Evolutionary conservation across 2,797 vertebrate genomes (phyloP), one percentile per base, ranked within the genome.

Genomic region (Acanthurus lineatus): DNA sequence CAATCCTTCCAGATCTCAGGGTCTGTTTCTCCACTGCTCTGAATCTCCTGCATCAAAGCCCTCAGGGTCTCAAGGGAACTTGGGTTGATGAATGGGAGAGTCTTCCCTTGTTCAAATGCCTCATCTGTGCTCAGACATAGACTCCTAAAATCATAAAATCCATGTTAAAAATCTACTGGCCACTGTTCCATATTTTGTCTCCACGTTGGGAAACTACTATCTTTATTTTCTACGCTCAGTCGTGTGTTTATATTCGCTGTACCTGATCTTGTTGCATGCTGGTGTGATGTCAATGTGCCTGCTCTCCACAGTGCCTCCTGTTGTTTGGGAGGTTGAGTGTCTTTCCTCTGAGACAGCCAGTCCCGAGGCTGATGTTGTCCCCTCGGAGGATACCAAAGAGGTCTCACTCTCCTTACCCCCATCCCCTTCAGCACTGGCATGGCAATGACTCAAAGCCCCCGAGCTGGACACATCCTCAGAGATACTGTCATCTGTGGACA

Each of bases 1-100:
- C 96, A 98, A 77, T 92, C 96, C 91, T 96, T 97, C 96, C 96
- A 96, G 74, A 95, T 93, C 89, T 97, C 96, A 0, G 92, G 94
- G 91, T 97, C 96, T 1, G 94, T 94, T 86, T 94, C 94, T 22
- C 95, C 96, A 20, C 88, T 90, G 86, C 83, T 95, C 89, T 96
- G 96, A 79, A 97, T 95, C 88, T 97, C 97, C 91, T 96, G 96
- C 84, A 96, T 94, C 85, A 97, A 94, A 64, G 95, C 96, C 63
- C 95, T 80, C 2, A 97, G 90, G 14, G 95, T 96, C 91, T 96
- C 95, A 12, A 95, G 88, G 77, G 97, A 94, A 45, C 94, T 96
- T 57, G 96, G 95, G 85, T 94, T 96, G 90, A 97, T 95, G 32
- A 95, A 95, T 11, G 95, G 94, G 58, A 95, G 92, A 85, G 85